Percentiles rank a stretch among this genome's conserved stretches.
phyloP scores from a whole-genome alignment of 2,797 vertebrate genomes.

The Squalus acanthias region DNA sequence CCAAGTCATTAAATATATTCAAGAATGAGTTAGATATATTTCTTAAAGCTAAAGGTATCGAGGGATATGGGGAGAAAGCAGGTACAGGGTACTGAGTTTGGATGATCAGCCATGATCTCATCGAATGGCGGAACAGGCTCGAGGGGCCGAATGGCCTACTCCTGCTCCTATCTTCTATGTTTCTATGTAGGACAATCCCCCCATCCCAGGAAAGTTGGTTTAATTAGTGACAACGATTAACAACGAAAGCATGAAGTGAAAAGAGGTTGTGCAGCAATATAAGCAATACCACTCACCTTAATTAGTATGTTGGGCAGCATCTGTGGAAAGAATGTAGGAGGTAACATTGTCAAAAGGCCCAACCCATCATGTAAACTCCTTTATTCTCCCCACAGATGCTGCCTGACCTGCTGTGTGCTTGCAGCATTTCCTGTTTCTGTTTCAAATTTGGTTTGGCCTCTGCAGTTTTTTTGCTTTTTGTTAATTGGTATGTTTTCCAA shows the following conservation, averaged over 20 bases:
- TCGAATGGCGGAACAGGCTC: no score
- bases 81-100: no score
- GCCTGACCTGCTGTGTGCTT: background rate
- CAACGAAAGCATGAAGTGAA: background rate
- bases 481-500: background rate
- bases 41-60: no score
- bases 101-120: no score
- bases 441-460: background rate
- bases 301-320: background rate
- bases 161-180: no score
- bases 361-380: background rate
- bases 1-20: no score
- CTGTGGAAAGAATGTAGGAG: background rate
- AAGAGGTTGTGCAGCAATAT: background rate
- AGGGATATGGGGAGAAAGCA: no score
- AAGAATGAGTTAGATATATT: no score
- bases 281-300: background rate
- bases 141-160: no score
- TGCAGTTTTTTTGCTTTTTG: background rate
- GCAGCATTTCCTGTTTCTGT: background rate
- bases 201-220: background rate
- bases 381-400: background rate
- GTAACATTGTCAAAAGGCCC: background rate
- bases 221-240: background rate
- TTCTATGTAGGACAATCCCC: no score